Conservation (phyloP, 2,113 vertebrate species). For the Phalacrocorax aristotelis region DNA sequence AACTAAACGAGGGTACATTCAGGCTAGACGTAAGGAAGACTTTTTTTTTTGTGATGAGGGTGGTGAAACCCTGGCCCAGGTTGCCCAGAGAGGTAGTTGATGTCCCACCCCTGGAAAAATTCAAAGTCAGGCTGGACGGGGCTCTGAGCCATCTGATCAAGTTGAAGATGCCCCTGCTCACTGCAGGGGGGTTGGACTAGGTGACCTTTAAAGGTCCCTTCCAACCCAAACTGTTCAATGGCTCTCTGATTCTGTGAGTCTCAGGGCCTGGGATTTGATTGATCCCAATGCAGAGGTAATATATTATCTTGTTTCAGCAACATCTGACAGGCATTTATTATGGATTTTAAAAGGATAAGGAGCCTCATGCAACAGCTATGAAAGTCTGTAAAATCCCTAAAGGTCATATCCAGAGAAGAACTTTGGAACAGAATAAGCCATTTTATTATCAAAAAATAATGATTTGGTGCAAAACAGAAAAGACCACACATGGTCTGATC, state of each 20-base stretch:
- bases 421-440: neutral
- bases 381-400: conserved; percentile 47
- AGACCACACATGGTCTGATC: neutral
- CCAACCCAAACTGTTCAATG: no score
- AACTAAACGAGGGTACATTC: no score
- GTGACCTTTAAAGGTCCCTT: no score
- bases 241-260: neutral
- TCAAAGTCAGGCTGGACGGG: no score
- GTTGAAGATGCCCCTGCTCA: no score
- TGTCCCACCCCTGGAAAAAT: no score
- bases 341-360: conserved; percentile 60
- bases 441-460: conserved; percentile 4
- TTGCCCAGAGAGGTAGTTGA: no score
- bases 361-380: neutral
- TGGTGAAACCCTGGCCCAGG: no score
- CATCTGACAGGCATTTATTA: conserved; percentile 70
- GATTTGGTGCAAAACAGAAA: neutral
- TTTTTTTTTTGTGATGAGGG: no score
- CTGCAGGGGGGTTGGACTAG: no score
- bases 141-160: no score
- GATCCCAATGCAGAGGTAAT: conserved; percentile 60
- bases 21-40: no score
- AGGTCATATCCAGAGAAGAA: conserved; percentile 38
- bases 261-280: conserved; percentile 55
- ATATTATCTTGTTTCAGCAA: conserved; percentile 53